Base-by-base conservation (phyloP, 2,797 vertebrate species). In the Dromococcyx pavoninus region DNA sequence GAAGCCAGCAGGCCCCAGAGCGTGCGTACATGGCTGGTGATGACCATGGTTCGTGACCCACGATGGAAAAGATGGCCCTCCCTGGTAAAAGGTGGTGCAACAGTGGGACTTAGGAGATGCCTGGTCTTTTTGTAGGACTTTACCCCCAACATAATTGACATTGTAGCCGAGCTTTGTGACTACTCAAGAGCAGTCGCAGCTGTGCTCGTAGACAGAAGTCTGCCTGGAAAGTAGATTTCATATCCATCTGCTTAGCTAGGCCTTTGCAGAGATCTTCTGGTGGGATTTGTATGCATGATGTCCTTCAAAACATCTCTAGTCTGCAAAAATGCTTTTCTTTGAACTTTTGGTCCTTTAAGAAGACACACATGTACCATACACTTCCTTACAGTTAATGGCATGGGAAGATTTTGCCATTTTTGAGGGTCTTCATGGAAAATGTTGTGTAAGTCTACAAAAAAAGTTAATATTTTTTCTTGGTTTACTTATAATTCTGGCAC, bases 401-500 rank as follows among this genome's bases (percentile, higher is more conserved):
- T 62, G 41, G 46, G 54, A 41, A 89, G 82, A 77, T 95, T 91
- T 15, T 84, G 78, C 76, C 95, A 89, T 89, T 97, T 97, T 81
- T 88, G 28, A 92, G 86, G 77, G 51, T 84, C 96, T 95, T 91
- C 30, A 50, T 91, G 96, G 95, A 94, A 96, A 95, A 88, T 92
- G 86, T 97, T 97, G 88, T 43, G 4, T 93, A 96, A 95, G 67
- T 83, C 44, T 94, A 81, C 91, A 96, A 53, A 93, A 95, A 43
- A 96, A 44, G 67, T 82, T 87, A 75, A n/a, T 92, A 90, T 94
- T 96, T 97, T 93, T 96, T 95, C 66, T 88, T 69, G 60, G 74
- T 91, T 92, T 97, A 95, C 92, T 97, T 96, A 86, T 92, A 91
- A 96, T 72, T 92, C 87, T 71, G 37, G 66, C 88, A 64, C 67